Evolutionary conservation across 2,888 invertebrate genomes (phyloP).

Genomic region (Mimumesa dahlbomi): DNA sequence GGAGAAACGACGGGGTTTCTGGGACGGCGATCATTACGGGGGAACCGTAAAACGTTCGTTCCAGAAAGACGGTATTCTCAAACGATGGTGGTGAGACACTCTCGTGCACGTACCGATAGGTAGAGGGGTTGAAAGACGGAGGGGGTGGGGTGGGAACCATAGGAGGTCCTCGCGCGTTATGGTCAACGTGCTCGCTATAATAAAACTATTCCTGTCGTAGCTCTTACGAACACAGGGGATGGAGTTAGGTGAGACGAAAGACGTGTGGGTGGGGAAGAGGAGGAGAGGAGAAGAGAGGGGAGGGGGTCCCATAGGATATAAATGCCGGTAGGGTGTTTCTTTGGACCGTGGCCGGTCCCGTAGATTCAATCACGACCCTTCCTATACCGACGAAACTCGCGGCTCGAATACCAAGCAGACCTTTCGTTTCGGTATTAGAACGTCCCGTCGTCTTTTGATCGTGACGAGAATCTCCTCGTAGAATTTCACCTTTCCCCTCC

Average conservation of each 20-base stretch:
- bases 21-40: slow-evolving; percentile 16
- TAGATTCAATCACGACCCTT: slow-evolving; percentile 77
- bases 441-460: slow-evolving; percentile 63
- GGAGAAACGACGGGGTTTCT: slow-evolving; percentile 7
- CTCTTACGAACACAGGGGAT: slow-evolving; percentile 17
- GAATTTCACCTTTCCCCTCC: slow-evolving; percentile 47
- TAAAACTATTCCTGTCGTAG: slow-evolving; percentile 74
- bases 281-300: slow-evolving; percentile 20
- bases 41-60: slow-evolving; percentile 14
- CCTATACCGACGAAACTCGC: slow-evolving; percentile 66
- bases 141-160: slow-evolving; percentile 14
- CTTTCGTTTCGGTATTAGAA: slow-evolving; percentile 56
- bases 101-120: neutral
- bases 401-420: slow-evolving; percentile 73
- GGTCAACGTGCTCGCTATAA: slow-evolving; percentile 72
- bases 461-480: slow-evolving; percentile 56
- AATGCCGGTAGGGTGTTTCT: slow-evolving; percentile 70
- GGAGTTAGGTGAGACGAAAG: slow-evolving; percentile 29
- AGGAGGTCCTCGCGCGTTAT: slow-evolving; percentile 58
- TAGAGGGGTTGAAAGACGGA: neutral
- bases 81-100: slow-evolving; percentile 6
- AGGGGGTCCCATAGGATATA: slow-evolving; percentile 65
- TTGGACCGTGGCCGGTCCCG: slow-evolving; percentile 63
- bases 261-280: slow-evolving; percentile 1
- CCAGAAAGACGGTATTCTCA: slow-evolving; percentile 15